Evolutionary conservation across 1,140 invertebrate species (phyloP), one percentile per base, ranked within the genome.

Genomic region (Philopotamus ludificatus): DNA sequence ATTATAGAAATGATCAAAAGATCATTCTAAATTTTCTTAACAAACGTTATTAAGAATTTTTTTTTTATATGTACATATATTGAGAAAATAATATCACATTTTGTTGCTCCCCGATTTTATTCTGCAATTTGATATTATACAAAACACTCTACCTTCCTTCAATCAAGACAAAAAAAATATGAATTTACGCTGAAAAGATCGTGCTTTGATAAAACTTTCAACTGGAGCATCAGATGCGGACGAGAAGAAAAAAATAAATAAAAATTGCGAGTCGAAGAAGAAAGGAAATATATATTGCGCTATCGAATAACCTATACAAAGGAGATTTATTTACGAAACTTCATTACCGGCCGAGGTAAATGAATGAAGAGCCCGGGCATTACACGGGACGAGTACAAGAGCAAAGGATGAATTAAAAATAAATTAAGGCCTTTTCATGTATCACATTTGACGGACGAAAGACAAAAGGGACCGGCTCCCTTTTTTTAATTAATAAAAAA

Each of bases 401-500:
- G 50, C 34, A 45, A 62, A 28, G 50, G 59, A 62, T 62, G 25
- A 62, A 50, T 49, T 50, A 62, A 62, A 62, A 62, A 65, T 59
- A 65, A 50, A 39, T 28, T 59, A 59, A 22, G 22, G 45, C n/a
- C 26, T 45, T 25, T 55, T 15, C 26, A 25, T 28, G 42, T 22
- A 49, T 50, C 25, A 65, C 63, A 53, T 65, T 65, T 54, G 26
- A 57, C 58, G 42, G 54, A 25, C 18, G 55, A 59, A 51, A 47
- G 42, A 65, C 55, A 51, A 65, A 59, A 55, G 28, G 25, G 50
- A 53, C 15, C 20, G 10, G 47, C n/a, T 57, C 23, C 22, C n/a
- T n/a, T n/a, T n/a, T 58, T 65, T 65, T 58, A 65, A 58, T 65
- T 58, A 58, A 65, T 65, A 65, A 65, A 65, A 65, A 58, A 50